Base-by-base conservation (phyloP, 1,140 invertebrate genomes). In the Whitmania pigra region DNA sequence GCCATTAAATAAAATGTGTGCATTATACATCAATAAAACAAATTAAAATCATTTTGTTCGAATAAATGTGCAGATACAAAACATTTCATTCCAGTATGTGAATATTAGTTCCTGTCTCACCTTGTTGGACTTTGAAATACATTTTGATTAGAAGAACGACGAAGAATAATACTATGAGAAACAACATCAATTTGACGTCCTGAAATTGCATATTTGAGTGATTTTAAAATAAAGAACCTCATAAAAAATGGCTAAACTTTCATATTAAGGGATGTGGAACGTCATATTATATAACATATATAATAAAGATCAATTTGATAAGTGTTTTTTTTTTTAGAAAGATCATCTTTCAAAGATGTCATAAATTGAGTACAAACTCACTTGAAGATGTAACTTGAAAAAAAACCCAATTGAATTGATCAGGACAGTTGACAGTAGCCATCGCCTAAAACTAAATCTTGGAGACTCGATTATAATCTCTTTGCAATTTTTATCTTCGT, bases 51-150 rank as follows among this genome's bases (percentile, higher is more conserved):
- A n/a, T n/a, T n/a, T n/a, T n/a, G n/a, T n/a, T n/a, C n/a, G n/a
- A n/a, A n/a, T n/a, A n/a, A n/a, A n/a, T n/a, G n/a, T n/a, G n/a
- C n/a, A n/a, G n/a, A n/a, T n/a, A n/a, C n/a, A n/a, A n/a, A n/a
- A n/a, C n/a, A n/a, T n/a, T n/a, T n/a, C 2, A 36, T 36, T 3
- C 6, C 2, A 36, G 31, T 36, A 3, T 36, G 6, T 49, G 9
- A 17, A 49, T 15, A 49, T 49, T 7, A 49, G 6, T 36, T 49
- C 43, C 9, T 3, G 1, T 49, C 25, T 68, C 31, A 68, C 67
- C 67, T 31, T 68, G 67, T 7, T n/a, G n/a, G 6, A 68, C 67
- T 17, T 68, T 68, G 67, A 68, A 68, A 25, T 68, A 49, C n/a
- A 68, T 40, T 36, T 53, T 68, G 67, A 68, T 25, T 25, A 68